Evolutionary conservation across 2,113 vertebrate genomes (phyloP), one percentile per base, ranked within the genome.

Genomic region (Mormyrus lacerda): DNA sequence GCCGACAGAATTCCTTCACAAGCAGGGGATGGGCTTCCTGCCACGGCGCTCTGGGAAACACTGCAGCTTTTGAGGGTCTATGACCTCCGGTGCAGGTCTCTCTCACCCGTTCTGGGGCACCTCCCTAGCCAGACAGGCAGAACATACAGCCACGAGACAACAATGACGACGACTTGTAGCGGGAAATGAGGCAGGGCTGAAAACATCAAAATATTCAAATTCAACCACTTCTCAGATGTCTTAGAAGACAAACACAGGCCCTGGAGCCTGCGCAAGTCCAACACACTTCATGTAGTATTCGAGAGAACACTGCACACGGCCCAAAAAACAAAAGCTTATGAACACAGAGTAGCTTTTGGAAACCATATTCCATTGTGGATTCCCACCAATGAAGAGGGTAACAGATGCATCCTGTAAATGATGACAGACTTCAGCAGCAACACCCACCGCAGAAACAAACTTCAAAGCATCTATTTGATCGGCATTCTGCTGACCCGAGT

Each of bases 341-440:
- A 95, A 95, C 93, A 94, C 92, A 94, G 92, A 93, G 90, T n/a
- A 5, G 31, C 79, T 31, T 84, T n/a, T 15, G 76, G 73, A 84
- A n/a, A 6, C 48, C 88, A 83, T n/a, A 58, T 85, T 85, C 31
- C 35, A 31, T 69, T 84, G 91, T 91, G 92, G 92, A 89, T 91
- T 93, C 91, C 87, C 93, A 83, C n/a, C 91, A 91, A 92, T 95
- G 94, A 95, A 95, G 94, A 95, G 91, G 94, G 93, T 94, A 95
- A 73, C 92, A 79, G 73, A 79, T 42, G 92, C 84, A 27, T 3
- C 90, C 91, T 93, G 94, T 95, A 91, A 79, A 93, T 93, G 93
- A 92, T 58, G 11, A 93, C 90, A 93, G 90, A 35, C 89, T 91
- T n/a, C 24, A 91, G 93, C 94, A 93, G 93, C 92, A 92, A 92